Evolutionary conservation across 2,113 vertebrate genomes (phyloP).

Genomic region (Siniperca knerii): DNA sequence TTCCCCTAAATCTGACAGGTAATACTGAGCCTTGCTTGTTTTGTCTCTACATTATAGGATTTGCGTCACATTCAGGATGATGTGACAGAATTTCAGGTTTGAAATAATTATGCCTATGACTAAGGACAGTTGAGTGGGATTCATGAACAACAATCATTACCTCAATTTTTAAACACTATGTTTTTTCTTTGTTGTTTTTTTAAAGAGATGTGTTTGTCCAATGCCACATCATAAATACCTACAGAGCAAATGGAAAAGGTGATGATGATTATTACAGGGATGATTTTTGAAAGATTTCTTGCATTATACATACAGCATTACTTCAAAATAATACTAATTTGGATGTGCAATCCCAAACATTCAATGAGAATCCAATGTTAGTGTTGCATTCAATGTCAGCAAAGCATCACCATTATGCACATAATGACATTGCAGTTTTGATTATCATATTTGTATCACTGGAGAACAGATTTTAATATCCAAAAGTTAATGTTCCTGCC

Average conservation of each 20-base stretch:
- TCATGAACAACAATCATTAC: conserved; percentile 25
- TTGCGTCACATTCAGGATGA: conserved; percentile 32
- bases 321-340: background rate
- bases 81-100: conserved; percentile 13
- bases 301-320: background rate
- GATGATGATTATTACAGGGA: background rate
- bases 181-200: background rate
- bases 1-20: conserved; percentile 22
- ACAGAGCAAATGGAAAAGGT: background rate
- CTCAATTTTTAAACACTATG: background rate
- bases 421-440: background rate
- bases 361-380: conserved; percentile 7
- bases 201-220: background rate
- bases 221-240: background rate
- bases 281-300: background rate
- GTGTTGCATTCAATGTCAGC: background rate
- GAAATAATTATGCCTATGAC: conserved; percentile 25
- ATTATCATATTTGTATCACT: background rate
- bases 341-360: background rate
- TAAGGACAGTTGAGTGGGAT: conserved; percentile 13
- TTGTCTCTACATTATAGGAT: conserved; percentile 32
- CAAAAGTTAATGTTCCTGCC: background rate
- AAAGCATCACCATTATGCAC: background rate
- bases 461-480: background rate
- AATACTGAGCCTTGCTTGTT: conserved; percentile 26